Evolutionary conservation across 2,113 vertebrate genomes (phyloP), one percentile per base, ranked within the genome.

Genomic region (Rhegmatorhina hoffmannsi): DNA sequence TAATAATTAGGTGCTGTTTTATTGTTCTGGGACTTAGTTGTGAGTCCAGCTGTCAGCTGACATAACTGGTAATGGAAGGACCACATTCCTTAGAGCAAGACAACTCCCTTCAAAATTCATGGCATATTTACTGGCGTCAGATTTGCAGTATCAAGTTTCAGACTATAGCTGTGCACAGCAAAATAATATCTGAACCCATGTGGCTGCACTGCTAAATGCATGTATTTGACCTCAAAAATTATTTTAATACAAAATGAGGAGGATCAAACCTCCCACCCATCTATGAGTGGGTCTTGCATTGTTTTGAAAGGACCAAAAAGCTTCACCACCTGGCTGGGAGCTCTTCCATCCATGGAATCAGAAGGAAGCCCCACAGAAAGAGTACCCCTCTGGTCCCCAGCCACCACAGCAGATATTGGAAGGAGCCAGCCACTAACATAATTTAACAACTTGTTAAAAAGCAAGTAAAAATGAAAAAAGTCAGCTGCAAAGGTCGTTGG

Each of bases 41-140:
- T 52, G 90, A 81, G 85, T 78, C 75, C 92, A 90, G 90, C 92
- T 97, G 93, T 43, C 94, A 94, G 81, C 78, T 87, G 91, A 85
- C 67, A 93, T 2, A 47, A 34, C 63, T 94, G 83, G 43, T 26
- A 38, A 96, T 75, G 93, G 93, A 70, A 84, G 87, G 87, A 21
- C 43, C 55, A 60, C 91, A 92, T 95, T 94, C 90, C 94, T 90
- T 50, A 84, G 2, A 52, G 34, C 8, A 47, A 87, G 84, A 88
- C 72, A 93, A 19, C 94, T 94, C 93, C 90, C 94, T 92, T 76
- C 94, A 67, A 38, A 67, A 74, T 13, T 82, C 80, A 11, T 0
- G 15, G 89, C 38, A 8, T 20, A 58, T 84, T 82, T 38, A 60
- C 84, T 90, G 68, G 66, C 34, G 15, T 69, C 84, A 14, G 16